phyloP scores from a whole-genome alignment of 2,888 invertebrate genomes.

The Neria commutata region DNA sequence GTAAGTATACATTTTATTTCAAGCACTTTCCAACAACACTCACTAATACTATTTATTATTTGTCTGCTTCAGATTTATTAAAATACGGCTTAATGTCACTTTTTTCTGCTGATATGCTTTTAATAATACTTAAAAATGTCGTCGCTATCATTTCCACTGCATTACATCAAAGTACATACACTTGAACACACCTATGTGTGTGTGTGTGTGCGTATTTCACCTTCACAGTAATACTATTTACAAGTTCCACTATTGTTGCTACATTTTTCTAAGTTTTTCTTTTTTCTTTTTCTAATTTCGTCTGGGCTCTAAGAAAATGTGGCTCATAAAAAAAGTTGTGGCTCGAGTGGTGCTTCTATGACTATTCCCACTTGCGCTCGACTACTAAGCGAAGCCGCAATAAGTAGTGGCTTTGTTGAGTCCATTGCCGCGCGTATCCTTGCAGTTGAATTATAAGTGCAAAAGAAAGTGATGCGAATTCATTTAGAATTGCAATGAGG shows the following conservation, averaged over 20 bases:
- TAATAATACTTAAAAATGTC: not conserved
- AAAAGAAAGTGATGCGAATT: too few species aligned
- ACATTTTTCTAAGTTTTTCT: not conserved
- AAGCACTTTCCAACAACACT: not conserved
- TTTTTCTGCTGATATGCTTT: not conserved
- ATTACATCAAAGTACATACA: constrained; percentile 15
- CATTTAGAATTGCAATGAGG: not conserved
- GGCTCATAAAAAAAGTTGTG: too few species aligned
- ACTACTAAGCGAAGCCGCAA: too few species aligned
- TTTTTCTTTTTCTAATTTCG: not conserved
- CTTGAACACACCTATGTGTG: not conserved
- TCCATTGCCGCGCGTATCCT: too few species aligned
- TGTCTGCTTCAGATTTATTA: constrained; percentile 23
- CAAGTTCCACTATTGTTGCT: not conserved
- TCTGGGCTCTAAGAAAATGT: not conserved
- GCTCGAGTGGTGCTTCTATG: too few species aligned
- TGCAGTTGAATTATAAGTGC: too few species aligned
- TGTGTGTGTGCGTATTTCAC: not conserved
- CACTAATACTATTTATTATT: constrained; percentile 17
- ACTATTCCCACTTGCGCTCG: too few species aligned
- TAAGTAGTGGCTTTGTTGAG: too few species aligned
- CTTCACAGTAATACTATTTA: not conserved
- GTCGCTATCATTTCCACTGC: not conserved
- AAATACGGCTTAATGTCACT: not conserved
- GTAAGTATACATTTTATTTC: not conserved